Evolutionary conservation across 2,113 vertebrate genomes (phyloP).

Genomic region (Paralichthys olivaceus): DNA sequence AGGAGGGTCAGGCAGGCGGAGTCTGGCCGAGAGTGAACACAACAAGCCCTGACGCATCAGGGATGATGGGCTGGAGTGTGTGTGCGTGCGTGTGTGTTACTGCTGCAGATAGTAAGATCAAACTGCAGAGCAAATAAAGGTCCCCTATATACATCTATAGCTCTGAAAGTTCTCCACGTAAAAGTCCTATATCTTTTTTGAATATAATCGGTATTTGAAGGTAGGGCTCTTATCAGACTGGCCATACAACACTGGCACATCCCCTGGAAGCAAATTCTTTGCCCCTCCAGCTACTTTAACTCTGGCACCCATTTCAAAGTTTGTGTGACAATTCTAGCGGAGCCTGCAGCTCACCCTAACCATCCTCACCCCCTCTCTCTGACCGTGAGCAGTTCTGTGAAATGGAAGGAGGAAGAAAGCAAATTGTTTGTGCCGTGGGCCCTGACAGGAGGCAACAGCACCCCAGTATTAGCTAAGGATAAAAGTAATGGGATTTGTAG

Average conservation of each 20-base stretch:
- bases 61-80: conserved; percentile 59
- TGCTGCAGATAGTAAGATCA: conserved; percentile 33
- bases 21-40: conserved; percentile 81
- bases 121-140: conserved; percentile 41
- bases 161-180: conserved; percentile 18
- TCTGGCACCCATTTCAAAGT: conserved; percentile 62
- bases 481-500: conserved; percentile 86
- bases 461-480: conserved; percentile 82
- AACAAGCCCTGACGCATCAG: conserved; percentile 76
- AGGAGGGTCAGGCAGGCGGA: conserved; percentile 82
- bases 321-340: conserved; percentile 56
- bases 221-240: conserved; percentile 2
- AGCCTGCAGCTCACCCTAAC: conserved; percentile 67
- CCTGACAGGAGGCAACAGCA: conserved; percentile 78
- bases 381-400: conserved; percentile 71
- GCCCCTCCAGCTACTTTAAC: conserved; percentile 43
- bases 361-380: conserved; percentile 61
- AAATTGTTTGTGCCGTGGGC: conserved; percentile 83
- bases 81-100: conserved; percentile 13
- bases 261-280: conserved; percentile 43
- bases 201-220: conserved; percentile 5
- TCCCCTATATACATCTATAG: conserved; percentile 1
- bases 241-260: conserved; percentile 29
- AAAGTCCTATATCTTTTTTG: conserved; percentile 14
- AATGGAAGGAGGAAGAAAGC: conserved; percentile 78